A percentile compares a stretch with the other conserved stretches of the same genome.
Conservation (phyloP, 1,140 invertebrate genomes). For the Antheraea pernyi region DNA sequence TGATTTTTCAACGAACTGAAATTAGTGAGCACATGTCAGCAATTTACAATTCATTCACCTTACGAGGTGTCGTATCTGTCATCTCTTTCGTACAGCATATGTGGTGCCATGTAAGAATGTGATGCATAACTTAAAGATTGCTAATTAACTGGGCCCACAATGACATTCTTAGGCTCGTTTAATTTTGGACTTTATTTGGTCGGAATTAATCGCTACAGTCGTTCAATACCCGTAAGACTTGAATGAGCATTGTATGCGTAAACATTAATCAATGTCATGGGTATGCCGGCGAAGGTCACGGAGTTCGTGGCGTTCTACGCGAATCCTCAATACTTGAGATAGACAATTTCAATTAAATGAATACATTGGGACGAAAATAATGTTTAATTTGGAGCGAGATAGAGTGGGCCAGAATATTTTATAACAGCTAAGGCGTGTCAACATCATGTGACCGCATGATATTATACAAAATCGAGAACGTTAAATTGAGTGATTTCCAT, state of each 20-base stretch:
- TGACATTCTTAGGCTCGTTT: slow-evolving; percentile 26
- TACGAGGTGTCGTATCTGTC: slow-evolving; percentile 28
- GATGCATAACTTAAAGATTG: slow-evolving; percentile 51
- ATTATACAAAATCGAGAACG: slow-evolving; percentile 16
- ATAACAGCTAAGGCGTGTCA: slow-evolving; percentile 29
- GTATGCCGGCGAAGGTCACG: slow-evolving; percentile 60
- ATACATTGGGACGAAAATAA: slow-evolving; percentile 19
- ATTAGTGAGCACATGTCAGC: slow-evolving; percentile 22
- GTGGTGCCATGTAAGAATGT: slow-evolving; percentile 41
- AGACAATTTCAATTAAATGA: slow-evolving; percentile 22
- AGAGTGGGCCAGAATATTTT: slow-evolving; percentile 17
- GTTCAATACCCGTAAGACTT: slow-evolving; percentile 23
- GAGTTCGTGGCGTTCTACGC: slow-evolving; percentile 42
- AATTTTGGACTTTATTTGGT: slow-evolving; percentile 46
- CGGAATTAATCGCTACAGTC: slow-evolving; percentile 34
- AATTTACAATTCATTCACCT: slow-evolving; percentile 59
- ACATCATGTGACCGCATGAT: slow-evolving; percentile 31
- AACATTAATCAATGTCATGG: slow-evolving; percentile 72
- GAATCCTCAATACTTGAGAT: slow-evolving; percentile 28
- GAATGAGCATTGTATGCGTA: slow-evolving; percentile 69
- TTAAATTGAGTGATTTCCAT: slow-evolving; percentile 19
- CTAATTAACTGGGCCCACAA: slow-evolving; percentile 65
- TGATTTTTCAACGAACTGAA: slow-evolving; percentile 14
- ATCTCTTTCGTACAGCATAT: slow-evolving; percentile 41
- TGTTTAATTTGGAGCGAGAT: slow-evolving; percentile 17